Evolutionary conservation across 1,140 invertebrate species (phyloP).

Genomic region (Argopecten irradians): DNA sequence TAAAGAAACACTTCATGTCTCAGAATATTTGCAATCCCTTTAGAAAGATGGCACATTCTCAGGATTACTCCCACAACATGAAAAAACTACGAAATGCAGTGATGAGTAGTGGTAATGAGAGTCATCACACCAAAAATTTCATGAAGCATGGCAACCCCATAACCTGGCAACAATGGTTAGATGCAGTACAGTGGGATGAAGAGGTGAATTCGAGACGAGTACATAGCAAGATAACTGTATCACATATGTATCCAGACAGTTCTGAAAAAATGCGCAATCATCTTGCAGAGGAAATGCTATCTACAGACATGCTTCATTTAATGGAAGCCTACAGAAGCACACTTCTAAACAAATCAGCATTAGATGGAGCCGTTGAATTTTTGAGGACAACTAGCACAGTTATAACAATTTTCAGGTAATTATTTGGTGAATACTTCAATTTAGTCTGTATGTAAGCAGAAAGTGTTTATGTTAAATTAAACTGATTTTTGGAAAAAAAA

Average conservation of each 20-base stretch:
- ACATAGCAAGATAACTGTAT: too few relatives aligned
- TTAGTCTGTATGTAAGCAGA: too few relatives aligned
- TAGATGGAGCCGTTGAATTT: conserved; percentile 23
- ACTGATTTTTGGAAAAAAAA: too few relatives aligned
- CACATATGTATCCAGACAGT: conserved; percentile 28
- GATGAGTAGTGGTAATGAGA: too few relatives aligned
- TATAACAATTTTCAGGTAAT: conserved; percentile 29
- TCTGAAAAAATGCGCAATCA: conserved; percentile 47
- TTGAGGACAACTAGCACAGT: conserved; percentile 31
- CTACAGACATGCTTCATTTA: conserved; percentile 31
- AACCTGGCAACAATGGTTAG: too few relatives aligned
- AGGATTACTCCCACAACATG: conserved; percentile 21
- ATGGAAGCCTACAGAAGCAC: conserved; percentile 27
- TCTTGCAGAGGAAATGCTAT: conserved; percentile 40
- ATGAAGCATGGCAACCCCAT: not conserved
- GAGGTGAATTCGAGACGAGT: too few relatives aligned
- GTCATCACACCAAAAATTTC: too few relatives aligned
- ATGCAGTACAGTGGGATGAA: too few relatives aligned
- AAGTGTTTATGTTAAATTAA: too few relatives aligned
- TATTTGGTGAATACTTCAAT: too few relatives aligned
- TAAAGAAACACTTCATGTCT: too few relatives aligned
- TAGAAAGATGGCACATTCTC: conserved; percentile 13
- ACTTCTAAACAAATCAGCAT: not conserved
- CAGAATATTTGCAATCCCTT: not conserved
- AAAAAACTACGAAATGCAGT: too few relatives aligned